Evolutionary conservation across 2,113 vertebrate genomes (phyloP), one percentile per base, ranked within the genome.

Genomic region (Eulemur macaco): DNA sequence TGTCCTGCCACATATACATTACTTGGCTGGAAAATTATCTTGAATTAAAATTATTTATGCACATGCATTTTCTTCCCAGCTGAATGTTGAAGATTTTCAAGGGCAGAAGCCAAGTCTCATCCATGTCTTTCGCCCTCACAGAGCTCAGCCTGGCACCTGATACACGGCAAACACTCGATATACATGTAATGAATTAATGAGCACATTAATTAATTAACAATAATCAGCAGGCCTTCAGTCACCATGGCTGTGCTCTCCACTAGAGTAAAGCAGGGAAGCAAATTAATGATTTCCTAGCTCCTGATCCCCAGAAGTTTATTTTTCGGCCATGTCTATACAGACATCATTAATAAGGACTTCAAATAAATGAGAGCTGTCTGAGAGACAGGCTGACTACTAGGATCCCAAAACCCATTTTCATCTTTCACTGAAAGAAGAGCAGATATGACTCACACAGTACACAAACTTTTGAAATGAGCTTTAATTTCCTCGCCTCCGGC

Each of bases 331-430:
- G 71, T 80, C 27, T 83, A 27, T 34, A 13, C 60, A 97, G 81
- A 86, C 92, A 95, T 80, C 92, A 93, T 68, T 96, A 96, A 90
- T 69, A 60, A 77, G 60, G 47, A 84, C n/a, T 97, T 97, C 95
- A 98, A 96, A 97, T 89, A 85, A 96, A 97, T 86, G 80, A 82
- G 56, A 54, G n/a, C 39, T 96, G 11, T 93, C 88, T 92, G n/a
- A 95, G 68, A 85, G 45, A 74, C 0, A 73, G 87, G 60, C 74
- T 94, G 52, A 12, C 91, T 77, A 91, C 18, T 9, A 23, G 52
- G 60, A 97, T 58, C 23, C 25, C 82, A 23, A 77, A 92, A 66
- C 34, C 64, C 66, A 83, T 80, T 92, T 97, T 85, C 69, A 91
- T 97, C 94, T 97, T 91, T 82, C 78, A 47, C 54, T 47, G 37